A percentile compares a stretch with the other conserved stretches of the same genome.
These are phyloP conservation scores for Hyposmocoma kahamanoa DNA, from an alignment of 1,140 invertebrate species.

Conservation along the genomic window DNA sequence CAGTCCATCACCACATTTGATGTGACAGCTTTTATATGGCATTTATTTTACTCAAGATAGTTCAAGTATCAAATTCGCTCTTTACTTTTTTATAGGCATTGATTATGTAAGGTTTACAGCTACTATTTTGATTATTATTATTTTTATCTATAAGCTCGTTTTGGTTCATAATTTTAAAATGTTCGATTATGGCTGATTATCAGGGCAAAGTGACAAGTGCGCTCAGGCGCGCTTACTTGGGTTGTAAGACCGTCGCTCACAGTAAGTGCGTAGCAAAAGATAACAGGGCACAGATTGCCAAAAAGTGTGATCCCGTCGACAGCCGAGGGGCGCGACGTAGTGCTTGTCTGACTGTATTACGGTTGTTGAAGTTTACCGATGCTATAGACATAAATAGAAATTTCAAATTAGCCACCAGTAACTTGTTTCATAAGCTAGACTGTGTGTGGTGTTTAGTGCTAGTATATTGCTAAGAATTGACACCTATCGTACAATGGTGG, in stretches of 20 bases:
- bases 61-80: too few species aligned
- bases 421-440: background rate
- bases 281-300: background rate
- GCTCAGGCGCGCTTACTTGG: constrained; percentile 70
- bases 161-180: constrained; percentile 16
- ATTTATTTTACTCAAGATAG: too few species aligned
- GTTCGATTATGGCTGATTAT: constrained; percentile 42
- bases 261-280: constrained; percentile 67
- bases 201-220: constrained; percentile 72
- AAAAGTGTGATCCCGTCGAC: background rate
- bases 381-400: constrained; percentile 1
- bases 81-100: too few species aligned
- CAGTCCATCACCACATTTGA: too few species aligned
- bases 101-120: too few species aligned
- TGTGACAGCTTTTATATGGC: too few species aligned
- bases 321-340: background rate
- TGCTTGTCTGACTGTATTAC: background rate
- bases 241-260: constrained; percentile 73
- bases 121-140: too few species aligned
- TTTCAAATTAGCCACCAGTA: background rate
- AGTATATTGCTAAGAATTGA: constrained; percentile 1
- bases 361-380: background rate
- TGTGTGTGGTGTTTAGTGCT: background rate
- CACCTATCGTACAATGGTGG: too few species aligned
- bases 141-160: too few species aligned